These are phyloP conservation scores for Spatula clypeata DNA, from an alignment of 2,797 vertebrate genomes.

Conservation along the genomic window DNA sequence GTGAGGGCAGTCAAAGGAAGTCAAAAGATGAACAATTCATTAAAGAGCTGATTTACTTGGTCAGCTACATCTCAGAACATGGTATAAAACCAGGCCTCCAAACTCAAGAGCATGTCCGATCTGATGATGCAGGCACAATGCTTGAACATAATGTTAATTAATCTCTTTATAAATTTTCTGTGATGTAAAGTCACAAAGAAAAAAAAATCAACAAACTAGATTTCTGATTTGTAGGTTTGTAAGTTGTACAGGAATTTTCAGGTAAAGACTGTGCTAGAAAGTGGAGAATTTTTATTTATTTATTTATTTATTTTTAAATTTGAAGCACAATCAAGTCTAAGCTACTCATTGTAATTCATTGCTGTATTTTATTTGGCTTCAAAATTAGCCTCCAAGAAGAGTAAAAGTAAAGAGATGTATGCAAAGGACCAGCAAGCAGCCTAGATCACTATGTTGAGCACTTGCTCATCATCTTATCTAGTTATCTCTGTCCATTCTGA, in stretches of 20 bases:
- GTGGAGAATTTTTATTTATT: rapidly evolving
- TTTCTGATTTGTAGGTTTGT: neutral
- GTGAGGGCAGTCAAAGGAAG: neutral
- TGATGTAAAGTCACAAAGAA: neutral
- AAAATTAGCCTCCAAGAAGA: neutral
- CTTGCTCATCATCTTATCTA: slow-evolving; percentile 20
- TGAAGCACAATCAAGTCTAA: neutral
- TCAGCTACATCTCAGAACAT: neutral
- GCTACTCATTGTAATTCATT: neutral
- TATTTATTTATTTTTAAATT: neutral
- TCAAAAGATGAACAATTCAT: neutral
- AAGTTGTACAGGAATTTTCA: neutral
- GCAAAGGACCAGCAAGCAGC: neutral
- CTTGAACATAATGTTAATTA: neutral
- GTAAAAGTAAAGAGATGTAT: neutral
- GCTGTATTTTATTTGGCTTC: neutral
- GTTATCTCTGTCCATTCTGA: neutral
- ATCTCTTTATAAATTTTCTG: neutral
- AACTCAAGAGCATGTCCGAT: neutral
- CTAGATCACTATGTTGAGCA: neutral
- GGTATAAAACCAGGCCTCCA: neutral
- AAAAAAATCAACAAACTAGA: neutral
- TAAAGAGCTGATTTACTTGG: neutral
- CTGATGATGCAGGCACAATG: neutral
- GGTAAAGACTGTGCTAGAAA: neutral